These are phyloP conservation scores for Gephyroberyx darwinii DNA, from an alignment of 2,797 vertebrate genomes.

Conservation along the genomic window DNA sequence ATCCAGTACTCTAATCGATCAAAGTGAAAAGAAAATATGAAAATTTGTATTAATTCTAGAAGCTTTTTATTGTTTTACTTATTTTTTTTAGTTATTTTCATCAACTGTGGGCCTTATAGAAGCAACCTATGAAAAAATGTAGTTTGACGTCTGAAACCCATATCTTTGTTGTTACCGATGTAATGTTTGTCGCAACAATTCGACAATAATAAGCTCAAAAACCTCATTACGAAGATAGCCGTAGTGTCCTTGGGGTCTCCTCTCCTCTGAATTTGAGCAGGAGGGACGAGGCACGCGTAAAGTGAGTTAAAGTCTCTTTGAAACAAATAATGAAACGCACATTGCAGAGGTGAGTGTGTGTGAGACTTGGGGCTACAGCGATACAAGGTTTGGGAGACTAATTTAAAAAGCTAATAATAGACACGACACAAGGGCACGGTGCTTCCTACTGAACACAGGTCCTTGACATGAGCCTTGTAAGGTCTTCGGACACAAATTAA, in stretches of 20 bases:
- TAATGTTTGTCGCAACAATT: slow-evolving; percentile 1
- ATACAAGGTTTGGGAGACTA: slow-evolving; percentile 48
- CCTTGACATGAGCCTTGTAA: slow-evolving; percentile 70
- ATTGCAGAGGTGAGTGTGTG: slow-evolving; percentile 41
- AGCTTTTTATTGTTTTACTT: no score
- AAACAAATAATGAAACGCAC: slow-evolving; percentile 44
- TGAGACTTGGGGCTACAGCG: slow-evolving; percentile 45
- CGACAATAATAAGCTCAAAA: slow-evolving; percentile 10
- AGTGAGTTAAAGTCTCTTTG: slow-evolving; percentile 29
- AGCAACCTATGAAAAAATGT: no score
- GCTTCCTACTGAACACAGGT: slow-evolving; percentile 56
- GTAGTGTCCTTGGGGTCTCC: neutral
- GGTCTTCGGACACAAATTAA: slow-evolving; percentile 72
- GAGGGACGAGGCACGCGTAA: slow-evolving; percentile 27
- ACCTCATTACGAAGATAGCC: slow-evolving; percentile 24
- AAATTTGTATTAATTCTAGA: no score
- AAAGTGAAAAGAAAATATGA: no score
- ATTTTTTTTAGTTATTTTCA: no score
- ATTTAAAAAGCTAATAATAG: slow-evolving; percentile 72
- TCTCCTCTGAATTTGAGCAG: slow-evolving; percentile 24
- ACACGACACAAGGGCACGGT: slow-evolving; percentile 47
- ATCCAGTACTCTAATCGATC: no score
- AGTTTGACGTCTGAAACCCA: neutral
- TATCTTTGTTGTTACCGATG: neutral
- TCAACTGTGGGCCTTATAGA: no score